Evolutionary conservation across 2,797 vertebrate species (phyloP), one percentile per base, ranked within the genome.

Genomic region (Cheirogaleus major): DNA sequence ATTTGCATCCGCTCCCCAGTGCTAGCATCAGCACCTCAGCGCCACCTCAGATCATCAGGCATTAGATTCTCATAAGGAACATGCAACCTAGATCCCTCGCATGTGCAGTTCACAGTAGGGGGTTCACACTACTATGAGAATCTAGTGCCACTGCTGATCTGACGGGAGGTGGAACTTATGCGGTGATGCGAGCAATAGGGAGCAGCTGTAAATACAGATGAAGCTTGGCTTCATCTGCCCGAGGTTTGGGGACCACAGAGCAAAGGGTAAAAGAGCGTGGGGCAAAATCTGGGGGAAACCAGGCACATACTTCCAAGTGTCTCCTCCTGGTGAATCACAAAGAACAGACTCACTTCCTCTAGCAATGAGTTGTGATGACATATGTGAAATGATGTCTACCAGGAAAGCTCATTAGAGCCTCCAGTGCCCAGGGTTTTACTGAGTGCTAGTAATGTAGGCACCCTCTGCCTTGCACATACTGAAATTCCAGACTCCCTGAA

Each of bases 71-170:
- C 57, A 12, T 59, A 59, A 59, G 23, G 57, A 27, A 10, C 23
- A 10, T 0, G 0, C 57, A 59, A 0, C 10, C 23, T 27, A 59
- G 23, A 59, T 59, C 57, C 57, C 23, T 59, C 23, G 0, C 55
- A 25, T 25, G 23, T 0, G 23, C 57, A 59, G 23, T 59, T 59
- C 10, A 2, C 57, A 59, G 57, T 59, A 27, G 57, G 10, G 57
- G 57, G 57, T 25, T 59, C 57, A 59, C 57, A 59, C 4, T 59
- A 25, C 57, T 59, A 59, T 27, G 57, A 27, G 23, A 59, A 59
- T 59, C 57, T 57, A 57, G 22, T 57, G 55, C 22, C 8, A 9
- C 22, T 23, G 55, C 55, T 59, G 57, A 59, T 59, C 10, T 59
- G 57, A 59, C 23, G 25, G 57, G 10, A 59, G 57, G 4, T 12